A percentile compares a stretch with the other conserved stretches of the same genome.
These are phyloP conservation scores for Progne subis DNA, from an alignment of 2,113 vertebrate genomes.

Conservation along the genomic window DNA sequence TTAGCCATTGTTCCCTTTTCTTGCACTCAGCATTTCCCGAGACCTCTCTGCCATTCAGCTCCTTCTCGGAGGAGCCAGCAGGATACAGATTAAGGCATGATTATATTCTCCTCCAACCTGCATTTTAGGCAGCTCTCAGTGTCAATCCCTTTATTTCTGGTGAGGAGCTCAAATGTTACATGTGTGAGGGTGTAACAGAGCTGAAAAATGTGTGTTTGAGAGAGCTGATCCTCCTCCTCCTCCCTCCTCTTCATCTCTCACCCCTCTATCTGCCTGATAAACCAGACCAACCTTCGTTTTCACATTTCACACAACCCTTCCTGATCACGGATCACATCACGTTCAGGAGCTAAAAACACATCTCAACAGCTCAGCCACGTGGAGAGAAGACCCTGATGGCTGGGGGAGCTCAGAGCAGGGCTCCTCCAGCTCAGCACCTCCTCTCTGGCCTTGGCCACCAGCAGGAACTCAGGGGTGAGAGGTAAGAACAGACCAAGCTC, in stretches of 20 bases:
- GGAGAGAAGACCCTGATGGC: background rate
- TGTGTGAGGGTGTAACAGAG: background rate
- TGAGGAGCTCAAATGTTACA: fast-evolving
- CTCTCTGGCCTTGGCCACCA: background rate
- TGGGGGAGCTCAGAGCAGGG: background rate
- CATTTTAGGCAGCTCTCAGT: background rate
- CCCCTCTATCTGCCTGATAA: background rate
- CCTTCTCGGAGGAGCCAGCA: background rate
- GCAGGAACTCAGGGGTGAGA: background rate
- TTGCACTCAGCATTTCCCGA: background rate
- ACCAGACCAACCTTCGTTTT: background rate
- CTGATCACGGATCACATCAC: fast-evolving
- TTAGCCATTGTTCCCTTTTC: conserved; percentile 25
- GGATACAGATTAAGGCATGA: background rate
- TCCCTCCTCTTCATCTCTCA: background rate
- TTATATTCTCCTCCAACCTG: background rate
- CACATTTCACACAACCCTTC: background rate
- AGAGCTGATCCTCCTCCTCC: background rate
- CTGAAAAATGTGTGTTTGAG: background rate
- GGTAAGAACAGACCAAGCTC: fast-evolving
- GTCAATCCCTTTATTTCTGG: background rate
- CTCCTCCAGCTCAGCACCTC: background rate
- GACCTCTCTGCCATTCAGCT: background rate
- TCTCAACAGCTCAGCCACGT: background rate
- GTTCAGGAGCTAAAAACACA: background rate